Conservation (phyloP, 2,888 invertebrate genomes). For the Melanargia galathea region DNA sequence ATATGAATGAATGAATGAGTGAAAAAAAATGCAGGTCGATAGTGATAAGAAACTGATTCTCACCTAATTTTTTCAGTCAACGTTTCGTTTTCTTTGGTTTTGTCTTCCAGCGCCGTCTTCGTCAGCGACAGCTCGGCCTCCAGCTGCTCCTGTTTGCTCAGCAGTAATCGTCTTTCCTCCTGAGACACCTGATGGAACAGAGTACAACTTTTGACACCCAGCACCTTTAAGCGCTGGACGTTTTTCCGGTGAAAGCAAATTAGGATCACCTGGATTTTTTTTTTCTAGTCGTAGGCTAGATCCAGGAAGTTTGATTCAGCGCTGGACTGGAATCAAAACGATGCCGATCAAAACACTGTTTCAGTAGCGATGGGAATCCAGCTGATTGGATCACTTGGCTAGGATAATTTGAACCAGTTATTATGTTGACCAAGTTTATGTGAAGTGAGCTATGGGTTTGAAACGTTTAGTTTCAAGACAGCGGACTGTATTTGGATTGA, state of each 20-base stretch:
- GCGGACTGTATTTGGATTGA: too few relatives aligned
- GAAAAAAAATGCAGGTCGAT: too few relatives aligned
- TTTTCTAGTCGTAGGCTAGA: background rate
- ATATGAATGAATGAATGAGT: too few relatives aligned
- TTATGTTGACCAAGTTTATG: too few relatives aligned
- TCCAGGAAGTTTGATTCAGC: background rate
- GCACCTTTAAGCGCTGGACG: background rate
- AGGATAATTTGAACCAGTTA: too few relatives aligned
- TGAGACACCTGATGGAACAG: constrained; percentile 83
- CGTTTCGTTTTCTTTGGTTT: constrained; percentile 84
- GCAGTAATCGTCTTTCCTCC: constrained; percentile 88
- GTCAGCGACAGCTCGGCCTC: constrained; percentile 86
- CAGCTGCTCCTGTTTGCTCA: constrained; percentile 90
- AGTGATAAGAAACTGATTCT: too few relatives aligned
- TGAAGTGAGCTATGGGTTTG: too few relatives aligned
- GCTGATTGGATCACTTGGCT: too few relatives aligned
- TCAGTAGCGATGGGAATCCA: too few relatives aligned
- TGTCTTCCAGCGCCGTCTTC: constrained; percentile 82
- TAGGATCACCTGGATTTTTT: background rate
- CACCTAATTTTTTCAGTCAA: constrained; percentile 86
- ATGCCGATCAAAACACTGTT: background rate
- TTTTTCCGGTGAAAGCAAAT: background rate
- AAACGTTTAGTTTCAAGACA: too few relatives aligned
- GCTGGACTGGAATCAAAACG: background rate
- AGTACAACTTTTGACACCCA: background rate